Evolutionary conservation across 92 coral and sea anemone genomes (phyloP).

Genomic region (Zoanthus sansibaricus): DNA sequence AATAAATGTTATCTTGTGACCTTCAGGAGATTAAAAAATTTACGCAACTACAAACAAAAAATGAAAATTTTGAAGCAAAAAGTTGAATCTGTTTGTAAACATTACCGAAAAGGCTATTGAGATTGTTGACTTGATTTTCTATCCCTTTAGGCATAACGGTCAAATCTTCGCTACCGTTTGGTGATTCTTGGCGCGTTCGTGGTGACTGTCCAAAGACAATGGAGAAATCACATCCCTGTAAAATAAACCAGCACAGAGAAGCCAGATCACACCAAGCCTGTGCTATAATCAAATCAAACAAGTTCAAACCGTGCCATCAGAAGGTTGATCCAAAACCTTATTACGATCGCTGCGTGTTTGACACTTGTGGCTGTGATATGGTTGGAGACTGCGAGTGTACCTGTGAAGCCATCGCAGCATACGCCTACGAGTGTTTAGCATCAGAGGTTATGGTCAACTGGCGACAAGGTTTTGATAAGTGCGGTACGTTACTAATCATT

Average conservation of each 20-base stretch:
- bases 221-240: slow-evolving; percentile 70
- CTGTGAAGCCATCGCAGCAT: slow-evolving; percentile 85
- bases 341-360: slow-evolving; percentile 78
- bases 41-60: too few relatives aligned
- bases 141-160: slow-evolving; percentile 10
- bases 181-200: slow-evolving; percentile 75
- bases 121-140: neutral
- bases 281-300: slow-evolving; percentile 68
- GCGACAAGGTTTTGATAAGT: slow-evolving; percentile 68
- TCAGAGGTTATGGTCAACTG: slow-evolving; percentile 71
- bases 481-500: slow-evolving; percentile 47
- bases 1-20: too few relatives aligned
- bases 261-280: slow-evolving; percentile 74
- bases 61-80: too few relatives aligned
- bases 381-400: slow-evolving; percentile 91
- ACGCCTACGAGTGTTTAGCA: slow-evolving; percentile 77
- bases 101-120: neutral
- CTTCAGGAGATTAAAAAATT: too few relatives aligned
- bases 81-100: too few relatives aligned
- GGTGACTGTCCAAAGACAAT: slow-evolving; percentile 72
- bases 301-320: slow-evolving; percentile 70
- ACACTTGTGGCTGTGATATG: slow-evolving; percentile 83
- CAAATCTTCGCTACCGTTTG: slow-evolving; percentile 73
- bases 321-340: slow-evolving; percentile 72
- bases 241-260: slow-evolving; percentile 72